phyloP scores from a whole-genome alignment of 1,140 invertebrate species.

The Scaptomyza pallida region DNA sequence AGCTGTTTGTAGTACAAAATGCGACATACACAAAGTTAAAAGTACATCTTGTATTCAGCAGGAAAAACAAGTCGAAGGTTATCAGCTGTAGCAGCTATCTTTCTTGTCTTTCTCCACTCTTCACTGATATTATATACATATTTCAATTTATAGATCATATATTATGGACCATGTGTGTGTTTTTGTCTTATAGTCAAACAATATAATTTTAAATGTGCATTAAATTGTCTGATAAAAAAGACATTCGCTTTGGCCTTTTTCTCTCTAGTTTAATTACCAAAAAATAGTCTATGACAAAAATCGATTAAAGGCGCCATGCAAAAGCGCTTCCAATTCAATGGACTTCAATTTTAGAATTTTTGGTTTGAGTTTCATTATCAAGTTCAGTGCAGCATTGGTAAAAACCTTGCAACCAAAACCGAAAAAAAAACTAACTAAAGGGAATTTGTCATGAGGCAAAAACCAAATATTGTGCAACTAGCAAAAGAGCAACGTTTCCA shows the following conservation, averaged over 20 bases:
- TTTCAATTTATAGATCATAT: conserved; percentile 54
- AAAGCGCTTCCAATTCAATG: conserved; percentile 51
- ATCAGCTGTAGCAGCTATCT: conserved; percentile 30
- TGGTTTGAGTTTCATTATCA: conserved; percentile 34
- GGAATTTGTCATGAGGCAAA: conserved; percentile 45
- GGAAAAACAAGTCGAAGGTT: conserved; percentile 27
- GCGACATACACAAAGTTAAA: background rate
- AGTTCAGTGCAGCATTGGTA: conserved; percentile 19
- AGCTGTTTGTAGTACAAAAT: conserved; percentile 6
- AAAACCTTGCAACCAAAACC: conserved; percentile 4
- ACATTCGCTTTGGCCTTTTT: background rate
- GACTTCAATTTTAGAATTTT: background rate
- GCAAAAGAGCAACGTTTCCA: conserved; percentile 49
- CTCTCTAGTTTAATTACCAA: conserved; percentile 67
- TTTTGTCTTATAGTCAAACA: conserved; percentile 15
- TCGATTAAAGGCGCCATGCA: conserved; percentile 54
- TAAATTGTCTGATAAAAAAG: conserved; percentile 54
- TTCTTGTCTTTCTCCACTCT: conserved; percentile 7
- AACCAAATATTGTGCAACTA: conserved; percentile 69
- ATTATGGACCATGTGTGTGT: conserved; percentile 21
- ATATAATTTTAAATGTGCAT: conserved; percentile 61
- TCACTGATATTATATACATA: conserved; percentile 29
- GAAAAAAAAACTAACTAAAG: conserved; percentile 34
- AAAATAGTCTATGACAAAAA: conserved; percentile 30
- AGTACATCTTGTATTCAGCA: background rate